Evolutionary conservation across 2,888 invertebrate species (phyloP), one percentile per base, ranked within the genome.

Genomic region (Coleophora flavipennella): DNA sequence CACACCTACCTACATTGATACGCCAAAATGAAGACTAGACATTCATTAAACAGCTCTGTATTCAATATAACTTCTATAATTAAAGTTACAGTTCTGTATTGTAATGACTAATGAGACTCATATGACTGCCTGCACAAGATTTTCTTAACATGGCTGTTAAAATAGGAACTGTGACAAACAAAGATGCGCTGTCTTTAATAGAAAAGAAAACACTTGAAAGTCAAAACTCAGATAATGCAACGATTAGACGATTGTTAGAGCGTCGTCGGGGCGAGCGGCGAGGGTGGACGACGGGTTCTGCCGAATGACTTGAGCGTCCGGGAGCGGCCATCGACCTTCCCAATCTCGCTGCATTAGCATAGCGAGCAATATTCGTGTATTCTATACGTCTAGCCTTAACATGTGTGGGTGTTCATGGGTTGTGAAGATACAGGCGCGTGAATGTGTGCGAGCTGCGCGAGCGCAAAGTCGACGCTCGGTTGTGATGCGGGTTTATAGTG

Each of bases 261-360:
- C 68, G 67, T 62, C 45, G 52, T 49, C 40, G 43, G 36, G 38
- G 45, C 50, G 44, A 47, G 55, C 55, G 57, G 52, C 62, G 69
- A 77, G 78, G 79, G 80, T 77, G 72, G 74, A 59, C 64, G 57
- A 62, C 71, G 70, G 70, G 76, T 78, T 80, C 74, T 77, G 77
- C 72, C 81, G 77, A 80, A 74, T 76, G 81, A 73, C 74, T 80
- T 67, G 62, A 67, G 73, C 75, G 80, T 81, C 81, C 79, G 83
- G 80, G 81, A 77, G 70, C 72, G 85, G 84, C 69, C 85, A 83
- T 70, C 77, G 85, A 85, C 85, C 85, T 83, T 76, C 78, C 85
- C 85, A 84, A 85, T 85, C 85, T 84, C 72, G 73, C 70, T 71
- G 83, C 85, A 85, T 85, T 85, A 84, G 83, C 85, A 84, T 84